phyloP scores from a whole-genome alignment of 2,888 invertebrate genomes.

The Metellina segmentata region DNA sequence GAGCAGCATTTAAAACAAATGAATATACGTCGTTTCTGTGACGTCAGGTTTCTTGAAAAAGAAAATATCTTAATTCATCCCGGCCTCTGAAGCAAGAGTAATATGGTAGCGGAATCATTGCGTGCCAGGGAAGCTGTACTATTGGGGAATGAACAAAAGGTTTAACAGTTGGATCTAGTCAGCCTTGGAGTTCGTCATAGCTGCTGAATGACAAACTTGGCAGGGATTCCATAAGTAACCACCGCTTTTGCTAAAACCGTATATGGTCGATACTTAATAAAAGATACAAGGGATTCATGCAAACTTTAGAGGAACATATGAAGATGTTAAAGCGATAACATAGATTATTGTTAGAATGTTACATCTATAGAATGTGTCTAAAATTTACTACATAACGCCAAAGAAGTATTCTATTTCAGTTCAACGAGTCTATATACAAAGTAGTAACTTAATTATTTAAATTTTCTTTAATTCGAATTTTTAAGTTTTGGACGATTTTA shows the following conservation, averaged over 20 bases:
- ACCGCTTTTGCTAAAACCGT: neutral
- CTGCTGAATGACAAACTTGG: neutral
- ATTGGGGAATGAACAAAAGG: slow-evolving; percentile 1
- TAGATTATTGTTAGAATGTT: too few relatives aligned
- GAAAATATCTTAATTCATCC: slow-evolving; percentile 49
- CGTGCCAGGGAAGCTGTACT: slow-evolving; percentile 7
- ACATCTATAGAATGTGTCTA: too few relatives aligned
- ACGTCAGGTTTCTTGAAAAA: slow-evolving; percentile 2
- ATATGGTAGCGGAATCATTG: slow-evolving; percentile 47
- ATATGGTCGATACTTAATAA: too few relatives aligned
- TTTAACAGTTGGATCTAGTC: slow-evolving; percentile 21
- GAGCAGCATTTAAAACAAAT: slow-evolving; percentile 36
- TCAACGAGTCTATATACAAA: too few relatives aligned
- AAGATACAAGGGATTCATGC: too few relatives aligned
- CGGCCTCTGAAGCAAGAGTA: slow-evolving; percentile 38
- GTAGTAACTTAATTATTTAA: too few relatives aligned
- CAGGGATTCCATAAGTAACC: neutral
- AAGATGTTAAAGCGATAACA: too few relatives aligned
- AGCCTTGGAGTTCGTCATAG: neutral
- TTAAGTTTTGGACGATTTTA: too few relatives aligned
- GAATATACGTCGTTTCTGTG: neutral
- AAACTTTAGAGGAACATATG: too few relatives aligned
- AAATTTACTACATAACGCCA: too few relatives aligned
- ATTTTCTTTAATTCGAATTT: too few relatives aligned
- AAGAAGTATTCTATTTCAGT: too few relatives aligned